Evolutionary conservation across 2,888 invertebrate genomes (phyloP).

Genomic region (Thera obeliscata): DNA sequence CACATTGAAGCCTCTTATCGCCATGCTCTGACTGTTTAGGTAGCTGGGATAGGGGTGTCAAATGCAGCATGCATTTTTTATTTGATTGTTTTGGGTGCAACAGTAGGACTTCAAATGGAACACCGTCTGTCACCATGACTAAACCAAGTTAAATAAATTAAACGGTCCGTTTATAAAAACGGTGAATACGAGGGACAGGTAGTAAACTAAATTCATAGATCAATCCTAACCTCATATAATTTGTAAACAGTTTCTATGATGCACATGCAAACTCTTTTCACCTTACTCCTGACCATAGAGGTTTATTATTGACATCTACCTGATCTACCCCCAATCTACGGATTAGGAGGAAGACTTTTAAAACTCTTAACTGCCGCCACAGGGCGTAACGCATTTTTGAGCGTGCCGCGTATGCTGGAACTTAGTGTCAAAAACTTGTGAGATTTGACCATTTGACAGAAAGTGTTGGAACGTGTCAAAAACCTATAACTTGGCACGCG

Average conservation of each 20-base stretch:
- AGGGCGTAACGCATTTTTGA: too few species aligned
- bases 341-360: too few species aligned
- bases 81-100: background rate
- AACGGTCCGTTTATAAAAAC: background rate
- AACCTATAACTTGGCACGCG: too few species aligned
- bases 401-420: too few species aligned
- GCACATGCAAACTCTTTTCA: background rate
- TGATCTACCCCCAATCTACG: too few species aligned
- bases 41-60: slow-evolving; percentile 33
- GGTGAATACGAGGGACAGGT: background rate
- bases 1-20: slow-evolving; percentile 55
- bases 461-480: too few species aligned
- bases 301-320: too few species aligned
- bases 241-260: background rate
- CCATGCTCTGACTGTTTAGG: slow-evolving; percentile 36
- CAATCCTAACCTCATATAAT: background rate
- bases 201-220: too few species aligned
- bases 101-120: background rate
- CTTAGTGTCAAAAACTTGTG: too few species aligned
- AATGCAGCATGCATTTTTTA: background rate
- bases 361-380: too few species aligned
- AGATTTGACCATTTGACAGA: too few species aligned
- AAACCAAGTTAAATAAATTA: background rate
- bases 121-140: background rate
- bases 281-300: background rate